Percentiles rank a stretch among this genome's conserved stretches.
Conservation (phyloP, 1,140 invertebrate species). For the Bemisia tabaci region DNA sequence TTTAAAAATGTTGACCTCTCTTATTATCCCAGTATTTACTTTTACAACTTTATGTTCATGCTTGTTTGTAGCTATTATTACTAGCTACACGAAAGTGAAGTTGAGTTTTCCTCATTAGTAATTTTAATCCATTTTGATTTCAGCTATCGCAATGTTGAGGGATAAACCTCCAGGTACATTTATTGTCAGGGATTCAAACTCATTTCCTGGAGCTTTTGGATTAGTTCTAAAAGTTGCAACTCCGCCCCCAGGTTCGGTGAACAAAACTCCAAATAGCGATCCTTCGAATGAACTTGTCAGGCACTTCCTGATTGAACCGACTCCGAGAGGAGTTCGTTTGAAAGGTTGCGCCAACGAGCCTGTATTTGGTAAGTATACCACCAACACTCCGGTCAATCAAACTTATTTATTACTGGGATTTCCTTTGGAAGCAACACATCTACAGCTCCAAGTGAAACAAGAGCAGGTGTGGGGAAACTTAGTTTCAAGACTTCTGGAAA, state of each 20-base stretch:
- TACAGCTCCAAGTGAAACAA: no score
- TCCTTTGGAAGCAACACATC: no score
- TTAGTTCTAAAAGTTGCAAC: conserved; percentile 85
- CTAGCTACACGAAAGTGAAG: no score
- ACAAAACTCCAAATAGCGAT: conserved; percentile 35
- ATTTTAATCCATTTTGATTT: conserved; percentile 21
- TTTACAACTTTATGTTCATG: no score
- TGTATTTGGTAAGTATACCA: conserved; percentile 60
- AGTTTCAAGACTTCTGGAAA: no score
- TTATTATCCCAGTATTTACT: no score
- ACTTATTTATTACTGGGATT: conserved; percentile 4
- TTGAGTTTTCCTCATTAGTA: no score
- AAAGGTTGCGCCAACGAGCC: conserved; percentile 96
- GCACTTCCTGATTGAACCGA: conserved; percentile 96
- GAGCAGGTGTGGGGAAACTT: no score
- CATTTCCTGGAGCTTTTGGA: conserved; percentile 93
- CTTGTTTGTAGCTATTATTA: no score
- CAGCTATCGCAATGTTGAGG: conserved; percentile 77
- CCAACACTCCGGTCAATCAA: conserved; percentile 6
- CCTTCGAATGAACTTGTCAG: conserved; percentile 74
- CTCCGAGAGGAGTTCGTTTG: conserved; percentile 80
- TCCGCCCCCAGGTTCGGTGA: conserved; percentile 47
- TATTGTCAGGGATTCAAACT: conserved; percentile 86
- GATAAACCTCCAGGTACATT: conserved; percentile 86
- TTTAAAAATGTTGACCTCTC: no score